Evolutionary conservation across 2,113 vertebrate species (phyloP).

Genomic region (Anguilla japonica): DNA sequence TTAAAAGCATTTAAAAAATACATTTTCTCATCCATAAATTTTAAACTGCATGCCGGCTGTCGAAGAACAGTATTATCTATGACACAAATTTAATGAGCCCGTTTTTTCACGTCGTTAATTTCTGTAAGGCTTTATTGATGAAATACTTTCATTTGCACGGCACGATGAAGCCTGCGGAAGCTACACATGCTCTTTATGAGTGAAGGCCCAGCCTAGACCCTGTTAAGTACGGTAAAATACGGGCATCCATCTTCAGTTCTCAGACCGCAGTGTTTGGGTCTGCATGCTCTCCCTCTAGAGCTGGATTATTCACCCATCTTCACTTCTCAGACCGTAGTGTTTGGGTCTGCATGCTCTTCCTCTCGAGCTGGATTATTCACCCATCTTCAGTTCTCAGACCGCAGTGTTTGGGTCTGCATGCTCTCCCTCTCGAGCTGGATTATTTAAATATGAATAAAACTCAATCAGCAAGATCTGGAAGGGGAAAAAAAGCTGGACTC

Average conservation of each 20-base stretch:
- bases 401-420: background rate
- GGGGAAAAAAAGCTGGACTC: constrained; percentile 11
- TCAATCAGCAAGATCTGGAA: background rate
- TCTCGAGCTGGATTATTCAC: background rate
- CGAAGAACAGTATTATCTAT: too few relatives aligned
- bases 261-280: too few relatives aligned
- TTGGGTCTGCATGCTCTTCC: background rate
- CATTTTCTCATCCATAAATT: background rate
- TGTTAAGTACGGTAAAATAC: background rate
- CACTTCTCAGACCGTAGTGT: background rate
- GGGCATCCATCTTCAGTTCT: background rate
- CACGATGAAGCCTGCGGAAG: background rate
- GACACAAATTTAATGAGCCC: background rate
- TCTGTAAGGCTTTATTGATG: background rate
- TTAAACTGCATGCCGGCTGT: too few relatives aligned
- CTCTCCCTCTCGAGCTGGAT: background rate
- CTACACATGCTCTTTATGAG: background rate
- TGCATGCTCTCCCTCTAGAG: background rate
- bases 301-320: background rate
- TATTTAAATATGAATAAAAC: too few relatives aligned
- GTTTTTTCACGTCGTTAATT: background rate
- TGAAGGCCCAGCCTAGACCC: background rate
- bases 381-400: background rate
- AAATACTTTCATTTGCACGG: background rate
- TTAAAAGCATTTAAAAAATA: background rate